These are phyloP conservation scores for Notoglanidium macrostoma DNA, from an alignment of 2,797 vertebrate genomes.

Conservation along the genomic window DNA sequence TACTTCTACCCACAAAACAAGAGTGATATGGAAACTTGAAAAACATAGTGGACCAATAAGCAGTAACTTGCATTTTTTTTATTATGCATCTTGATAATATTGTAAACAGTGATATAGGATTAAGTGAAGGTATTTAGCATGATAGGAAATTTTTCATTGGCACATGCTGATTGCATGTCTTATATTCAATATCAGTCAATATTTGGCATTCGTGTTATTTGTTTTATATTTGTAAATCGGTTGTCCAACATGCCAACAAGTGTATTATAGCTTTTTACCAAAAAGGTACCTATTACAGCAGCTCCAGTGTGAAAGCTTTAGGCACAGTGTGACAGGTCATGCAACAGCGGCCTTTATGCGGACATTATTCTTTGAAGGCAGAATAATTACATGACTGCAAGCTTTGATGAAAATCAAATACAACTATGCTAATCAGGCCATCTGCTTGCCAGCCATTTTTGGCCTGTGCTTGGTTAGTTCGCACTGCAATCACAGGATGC, in stretches of 20 bases:
- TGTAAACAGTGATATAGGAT: not conserved
- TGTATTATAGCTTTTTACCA: slow-evolving; percentile 14
- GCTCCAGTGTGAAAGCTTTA: slow-evolving; percentile 1
- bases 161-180: not conserved
- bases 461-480: slow-evolving; percentile 29
- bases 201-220: not conserved
- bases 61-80: not conserved
- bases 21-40: not conserved
- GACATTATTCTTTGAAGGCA: slow-evolving; percentile 42
- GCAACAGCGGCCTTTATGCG: slow-evolving; percentile 30
- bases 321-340: slow-evolving; percentile 37
- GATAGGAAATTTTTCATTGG: not conserved
- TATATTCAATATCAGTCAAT: not conserved
- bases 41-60: not conserved
- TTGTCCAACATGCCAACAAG: not conserved
- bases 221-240: not conserved
- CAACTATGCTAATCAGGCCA: slow-evolving; percentile 53
- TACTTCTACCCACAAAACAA: not conserved
- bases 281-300: slow-evolving; percentile 25
- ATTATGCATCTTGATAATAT: not conserved
- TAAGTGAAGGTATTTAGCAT: not conserved
- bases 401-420: slow-evolving; percentile 56
- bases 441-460: slow-evolving; percentile 50
- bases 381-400: slow-evolving; percentile 45
- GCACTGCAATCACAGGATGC: slow-evolving; percentile 35